These are phyloP conservation scores for Anagrus nilaparvatae DNA, from an alignment of 1,140 invertebrate species.

Conservation along the genomic window DNA sequence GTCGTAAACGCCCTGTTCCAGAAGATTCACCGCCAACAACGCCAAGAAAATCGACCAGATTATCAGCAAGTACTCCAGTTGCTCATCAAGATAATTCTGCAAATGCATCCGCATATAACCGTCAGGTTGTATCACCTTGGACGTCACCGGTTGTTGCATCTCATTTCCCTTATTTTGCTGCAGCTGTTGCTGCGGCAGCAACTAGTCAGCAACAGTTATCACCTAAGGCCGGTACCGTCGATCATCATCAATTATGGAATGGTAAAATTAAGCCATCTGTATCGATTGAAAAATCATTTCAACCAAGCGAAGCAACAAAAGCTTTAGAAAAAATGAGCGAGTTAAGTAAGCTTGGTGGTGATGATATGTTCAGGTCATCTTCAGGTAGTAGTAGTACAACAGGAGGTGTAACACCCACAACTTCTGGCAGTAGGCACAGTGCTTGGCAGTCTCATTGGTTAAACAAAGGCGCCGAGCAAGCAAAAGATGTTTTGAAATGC, in stretches of 20 bases:
- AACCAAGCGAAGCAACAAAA: slow-evolving; percentile 69
- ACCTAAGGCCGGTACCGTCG: slow-evolving; percentile 46
- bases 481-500: slow-evolving; percentile 88
- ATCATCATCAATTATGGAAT: slow-evolving; percentile 59
- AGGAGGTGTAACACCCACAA: slow-evolving; percentile 26
- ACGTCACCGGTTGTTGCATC: slow-evolving; percentile 64
- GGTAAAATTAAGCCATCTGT: slow-evolving; percentile 62
- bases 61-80: slow-evolving; percentile 29
- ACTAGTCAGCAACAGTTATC: slow-evolving; percentile 53
- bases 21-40: slow-evolving; percentile 53
- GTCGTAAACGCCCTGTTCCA: slow-evolving; percentile 57
- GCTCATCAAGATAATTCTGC: slow-evolving; percentile 31
- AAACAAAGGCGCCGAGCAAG: slow-evolving; percentile 85
- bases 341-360: slow-evolving; percentile 69
- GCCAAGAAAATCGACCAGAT: slow-evolving; percentile 52
- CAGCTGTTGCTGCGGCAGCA: slow-evolving; percentile 61
- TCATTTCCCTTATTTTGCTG: slow-evolving; percentile 69
- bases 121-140: slow-evolving; percentile 62
- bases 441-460: slow-evolving; percentile 94
- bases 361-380: slow-evolving; percentile 59
- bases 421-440: slow-evolving; percentile 56
- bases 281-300: slow-evolving; percentile 42
- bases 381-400: slow-evolving; percentile 35
- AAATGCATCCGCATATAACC: slow-evolving; percentile 44
- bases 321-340: slow-evolving; percentile 88